Conservation (phyloP, 2,797 vertebrate genomes). For the Leucoraja ocellata region DNA sequence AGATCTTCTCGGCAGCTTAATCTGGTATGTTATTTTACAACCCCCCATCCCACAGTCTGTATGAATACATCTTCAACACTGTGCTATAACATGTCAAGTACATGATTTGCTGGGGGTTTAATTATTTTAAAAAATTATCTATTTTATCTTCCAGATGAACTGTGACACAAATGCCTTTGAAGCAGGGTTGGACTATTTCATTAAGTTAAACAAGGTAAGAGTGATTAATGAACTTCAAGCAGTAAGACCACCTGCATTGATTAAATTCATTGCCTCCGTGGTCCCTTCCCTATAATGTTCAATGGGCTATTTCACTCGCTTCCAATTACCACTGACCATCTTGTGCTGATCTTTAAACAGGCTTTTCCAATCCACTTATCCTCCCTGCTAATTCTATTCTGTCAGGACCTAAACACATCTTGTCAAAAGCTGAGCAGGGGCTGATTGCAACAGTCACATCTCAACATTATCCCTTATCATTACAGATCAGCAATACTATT, state of each 20-base stretch:
- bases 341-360: not conserved
- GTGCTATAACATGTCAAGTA: not conserved
- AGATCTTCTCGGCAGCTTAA: not conserved
- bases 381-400: not conserved
- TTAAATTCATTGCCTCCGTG: not conserved
- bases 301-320: not conserved
- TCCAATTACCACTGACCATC: not conserved
- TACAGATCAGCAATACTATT: not conserved
- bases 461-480: not conserved
- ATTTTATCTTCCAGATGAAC: slow-evolving; percentile 74
- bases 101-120: not conserved
- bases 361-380: not conserved
- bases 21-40: not conserved
- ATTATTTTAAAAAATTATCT: not conserved
- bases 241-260: not conserved
- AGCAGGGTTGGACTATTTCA: slow-evolving; percentile 86
- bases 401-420: not conserved
- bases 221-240: not conserved
- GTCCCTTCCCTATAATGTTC: not conserved
- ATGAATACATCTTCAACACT: not conserved
- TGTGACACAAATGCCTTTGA: slow-evolving; percentile 93
- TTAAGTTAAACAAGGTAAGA: slow-evolving; percentile 88
- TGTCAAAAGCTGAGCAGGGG: not conserved
- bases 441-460: not conserved
- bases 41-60: not conserved